A percentile compares a stretch with the other conserved stretches of the same genome.
These are phyloP conservation scores for Dinomys branickii DNA, from an alignment of 2,113 vertebrate genomes.

Conservation along the genomic window DNA sequence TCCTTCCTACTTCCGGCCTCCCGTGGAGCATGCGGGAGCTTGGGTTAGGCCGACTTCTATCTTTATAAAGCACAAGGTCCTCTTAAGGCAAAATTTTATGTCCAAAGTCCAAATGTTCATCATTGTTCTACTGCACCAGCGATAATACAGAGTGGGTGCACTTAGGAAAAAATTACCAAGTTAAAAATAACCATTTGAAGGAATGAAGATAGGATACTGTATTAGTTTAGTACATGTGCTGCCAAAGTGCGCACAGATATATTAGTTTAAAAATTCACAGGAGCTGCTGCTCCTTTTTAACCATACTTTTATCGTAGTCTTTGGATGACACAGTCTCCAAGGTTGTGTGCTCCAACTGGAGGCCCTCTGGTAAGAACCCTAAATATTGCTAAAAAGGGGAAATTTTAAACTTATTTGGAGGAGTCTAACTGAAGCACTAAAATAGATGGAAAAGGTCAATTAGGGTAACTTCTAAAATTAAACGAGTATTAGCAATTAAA, in stretches of 20 bases:
- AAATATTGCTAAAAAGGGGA: neutral
- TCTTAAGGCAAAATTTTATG: too few relatives aligned
- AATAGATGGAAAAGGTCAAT: conserved; percentile 10
- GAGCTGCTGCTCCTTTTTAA: neutral
- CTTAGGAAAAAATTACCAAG: conserved; percentile 21
- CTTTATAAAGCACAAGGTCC: neutral
- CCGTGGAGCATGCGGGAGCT: neutral
- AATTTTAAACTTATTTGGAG: neutral
- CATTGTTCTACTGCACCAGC: conserved; percentile 26
- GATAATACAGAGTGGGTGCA: neutral
- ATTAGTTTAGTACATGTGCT: neutral
- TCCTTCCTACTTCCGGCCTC: neutral
- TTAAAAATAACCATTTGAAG: conserved; percentile 31
- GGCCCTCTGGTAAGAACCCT: neutral
- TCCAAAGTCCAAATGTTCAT: neutral
- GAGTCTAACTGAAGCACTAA: neutral
- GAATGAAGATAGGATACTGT: neutral
- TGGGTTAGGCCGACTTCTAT: neutral
- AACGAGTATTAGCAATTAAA: conserved; percentile 15
- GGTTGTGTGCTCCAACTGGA: neutral
- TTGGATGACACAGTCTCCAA: neutral
- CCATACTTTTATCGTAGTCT: neutral
- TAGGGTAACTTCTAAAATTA: conserved; percentile 40
- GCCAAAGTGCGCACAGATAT: neutral
- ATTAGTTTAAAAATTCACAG: conserved; percentile 19